A percentile compares a stretch with the other conserved stretches of the same genome.
Conservation (phyloP, 2,888 invertebrate genomes). For the Brachypalpus laphriformis region DNA sequence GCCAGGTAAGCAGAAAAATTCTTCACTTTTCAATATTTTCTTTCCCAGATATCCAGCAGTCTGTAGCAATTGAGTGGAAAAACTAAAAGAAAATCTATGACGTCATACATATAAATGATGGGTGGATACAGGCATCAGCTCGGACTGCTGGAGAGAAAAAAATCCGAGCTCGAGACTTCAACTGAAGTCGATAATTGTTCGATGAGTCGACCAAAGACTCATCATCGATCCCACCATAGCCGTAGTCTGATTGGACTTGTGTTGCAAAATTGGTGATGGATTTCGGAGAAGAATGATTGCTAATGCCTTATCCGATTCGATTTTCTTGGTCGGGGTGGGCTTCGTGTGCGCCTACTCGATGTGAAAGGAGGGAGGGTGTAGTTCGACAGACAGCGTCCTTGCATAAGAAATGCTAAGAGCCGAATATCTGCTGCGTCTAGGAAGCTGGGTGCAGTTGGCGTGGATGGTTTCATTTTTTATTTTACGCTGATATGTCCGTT, state of each 20-base stretch:
- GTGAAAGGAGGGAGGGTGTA: neutral
- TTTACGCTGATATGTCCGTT: neutral
- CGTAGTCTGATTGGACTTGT: neutral
- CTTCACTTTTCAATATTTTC: slow-evolving; percentile 22
- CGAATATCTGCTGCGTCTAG: neutral
- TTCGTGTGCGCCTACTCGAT: slow-evolving; percentile 27
- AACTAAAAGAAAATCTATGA: slow-evolving; percentile 50
- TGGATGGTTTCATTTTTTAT: too few relatives aligned
- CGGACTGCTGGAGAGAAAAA: slow-evolving; percentile 20
- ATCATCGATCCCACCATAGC: slow-evolving; percentile 5
- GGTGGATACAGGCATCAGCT: slow-evolving; percentile 27
- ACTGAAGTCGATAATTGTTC: slow-evolving; percentile 1
- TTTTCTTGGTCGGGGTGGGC: neutral
- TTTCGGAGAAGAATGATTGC: slow-evolving; percentile 1
- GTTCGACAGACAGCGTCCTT: slow-evolving; percentile 47
- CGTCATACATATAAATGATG: slow-evolving; percentile 61
- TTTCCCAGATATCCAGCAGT: slow-evolving; percentile 31
- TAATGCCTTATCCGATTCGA: slow-evolving; percentile 20
- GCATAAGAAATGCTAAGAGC: slow-evolving; percentile 39
- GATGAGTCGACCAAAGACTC: neutral
- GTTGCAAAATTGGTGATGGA: neutral
- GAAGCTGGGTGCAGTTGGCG: too few relatives aligned
- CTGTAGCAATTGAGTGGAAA: slow-evolving; percentile 27
- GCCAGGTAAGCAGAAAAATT: slow-evolving; percentile 59
- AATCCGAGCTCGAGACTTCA: neutral